A percentile compares a stretch with the other conserved stretches of the same genome.
These are phyloP conservation scores for Phaethornis superciliosus DNA, from an alignment of 2,113 vertebrate species.

Conservation along the genomic window DNA sequence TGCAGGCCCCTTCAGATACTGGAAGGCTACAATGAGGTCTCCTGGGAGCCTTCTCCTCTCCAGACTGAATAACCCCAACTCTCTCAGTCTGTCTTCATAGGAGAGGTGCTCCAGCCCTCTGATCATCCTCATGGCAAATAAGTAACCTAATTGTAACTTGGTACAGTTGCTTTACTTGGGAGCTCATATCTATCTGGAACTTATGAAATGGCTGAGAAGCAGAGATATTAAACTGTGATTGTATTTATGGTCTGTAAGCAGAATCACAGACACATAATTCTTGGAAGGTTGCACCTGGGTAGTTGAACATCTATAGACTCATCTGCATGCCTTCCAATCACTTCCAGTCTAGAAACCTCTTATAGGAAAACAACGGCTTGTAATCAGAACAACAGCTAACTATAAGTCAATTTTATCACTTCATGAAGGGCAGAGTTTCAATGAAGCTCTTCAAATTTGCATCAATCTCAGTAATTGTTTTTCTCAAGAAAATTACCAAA, in stretches of 20 bases:
- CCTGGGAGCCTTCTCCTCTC: too few relatives aligned
- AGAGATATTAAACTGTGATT: neutral
- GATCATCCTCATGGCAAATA: too few relatives aligned
- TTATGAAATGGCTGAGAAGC: accelerated
- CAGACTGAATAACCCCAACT: too few relatives aligned
- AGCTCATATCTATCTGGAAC: neutral
- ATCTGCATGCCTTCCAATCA: neutral
- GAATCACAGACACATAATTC: neutral
- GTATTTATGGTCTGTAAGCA: neutral
- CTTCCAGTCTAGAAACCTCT: neutral
- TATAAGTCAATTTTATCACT: neutral
- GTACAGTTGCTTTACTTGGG: neutral
- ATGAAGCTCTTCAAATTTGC: neutral
- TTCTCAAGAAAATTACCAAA: neutral
- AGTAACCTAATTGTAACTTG: neutral
- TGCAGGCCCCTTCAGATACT: too few relatives aligned
- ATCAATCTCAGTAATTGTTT: neutral
- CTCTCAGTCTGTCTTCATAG: too few relatives aligned
- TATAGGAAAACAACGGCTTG: neutral
- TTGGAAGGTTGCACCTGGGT: neutral
- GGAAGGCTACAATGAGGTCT: too few relatives aligned
- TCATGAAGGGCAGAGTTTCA: neutral
- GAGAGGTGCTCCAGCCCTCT: too few relatives aligned
- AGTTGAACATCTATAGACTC: neutral
- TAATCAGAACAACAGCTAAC: neutral